phyloP scores from a whole-genome alignment of 2,888 invertebrate genomes.

The Ophion costatus region DNA sequence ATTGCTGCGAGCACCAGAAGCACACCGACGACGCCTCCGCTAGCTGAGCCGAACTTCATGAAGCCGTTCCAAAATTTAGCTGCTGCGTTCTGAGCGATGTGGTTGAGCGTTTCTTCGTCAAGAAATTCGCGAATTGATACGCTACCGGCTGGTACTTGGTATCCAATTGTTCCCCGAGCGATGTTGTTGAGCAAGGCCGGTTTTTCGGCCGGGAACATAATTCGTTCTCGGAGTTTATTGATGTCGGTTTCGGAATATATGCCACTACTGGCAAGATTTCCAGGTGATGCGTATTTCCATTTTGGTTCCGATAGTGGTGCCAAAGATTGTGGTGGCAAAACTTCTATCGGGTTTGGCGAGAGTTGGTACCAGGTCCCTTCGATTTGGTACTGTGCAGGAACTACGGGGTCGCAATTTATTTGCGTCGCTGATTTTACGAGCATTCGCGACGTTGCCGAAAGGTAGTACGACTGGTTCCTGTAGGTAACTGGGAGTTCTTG shows the following conservation, averaged over 20 bases:
- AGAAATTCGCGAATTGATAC: too few species aligned
- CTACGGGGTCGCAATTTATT: slow-evolving; percentile 33
- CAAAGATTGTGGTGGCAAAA: not conserved
- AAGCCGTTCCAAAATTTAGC: too few species aligned
- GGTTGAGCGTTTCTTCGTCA: too few species aligned
- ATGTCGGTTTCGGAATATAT: slow-evolving; percentile 32
- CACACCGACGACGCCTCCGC: too few species aligned
- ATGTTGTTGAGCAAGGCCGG: too few species aligned
- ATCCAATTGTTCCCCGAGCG: too few species aligned
- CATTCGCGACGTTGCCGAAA: slow-evolving; percentile 21
- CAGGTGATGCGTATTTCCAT: not conserved
- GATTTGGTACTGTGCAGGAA: slow-evolving; percentile 14
- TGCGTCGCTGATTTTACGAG: slow-evolving; percentile 6
- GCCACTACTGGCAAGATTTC: slow-evolving; percentile 14
- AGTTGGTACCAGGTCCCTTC: slow-evolving; percentile 11
- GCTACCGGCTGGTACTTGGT: too few species aligned
- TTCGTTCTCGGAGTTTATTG: slow-evolving; percentile 32
- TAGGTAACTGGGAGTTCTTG: too few species aligned
- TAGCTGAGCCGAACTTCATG: too few species aligned
- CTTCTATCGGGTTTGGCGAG: not conserved
- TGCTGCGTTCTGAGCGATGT: too few species aligned
- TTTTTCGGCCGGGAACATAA: slow-evolving; percentile 51
- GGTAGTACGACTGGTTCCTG: too few species aligned
- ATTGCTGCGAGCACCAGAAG: too few species aligned
- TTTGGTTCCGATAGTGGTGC: slow-evolving; percentile 1